phyloP scores from a whole-genome alignment of 2,113 vertebrate genomes.

The Butorides virescens region DNA sequence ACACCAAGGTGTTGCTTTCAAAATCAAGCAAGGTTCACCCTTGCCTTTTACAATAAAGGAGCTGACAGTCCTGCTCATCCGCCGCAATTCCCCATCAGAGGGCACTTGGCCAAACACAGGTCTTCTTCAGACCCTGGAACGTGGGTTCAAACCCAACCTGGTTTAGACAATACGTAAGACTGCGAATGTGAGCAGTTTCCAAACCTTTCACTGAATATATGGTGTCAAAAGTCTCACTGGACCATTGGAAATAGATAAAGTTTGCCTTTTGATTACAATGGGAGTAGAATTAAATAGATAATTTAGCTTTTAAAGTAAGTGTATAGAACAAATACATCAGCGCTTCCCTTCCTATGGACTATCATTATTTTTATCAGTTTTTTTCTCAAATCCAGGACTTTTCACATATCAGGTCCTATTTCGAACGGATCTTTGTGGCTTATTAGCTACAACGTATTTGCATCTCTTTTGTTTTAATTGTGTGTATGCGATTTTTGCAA shows the following conservation, averaged over 20 bases:
- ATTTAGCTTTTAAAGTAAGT: neutral
- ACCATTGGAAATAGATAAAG: neutral
- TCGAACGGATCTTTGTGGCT: neutral
- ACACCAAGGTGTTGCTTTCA: neutral
- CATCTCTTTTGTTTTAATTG: neutral
- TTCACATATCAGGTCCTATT: neutral
- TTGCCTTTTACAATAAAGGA: neutral
- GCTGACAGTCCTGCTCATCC: neutral
- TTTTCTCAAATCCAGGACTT: neutral
- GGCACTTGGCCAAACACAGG: neutral
- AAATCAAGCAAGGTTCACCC: neutral
- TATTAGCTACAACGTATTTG: neutral
- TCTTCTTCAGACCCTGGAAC: neutral
- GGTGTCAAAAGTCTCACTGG: neutral
- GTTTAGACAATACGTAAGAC: neutral
- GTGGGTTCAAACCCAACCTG: fast-evolving
- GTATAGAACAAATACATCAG: neutral
- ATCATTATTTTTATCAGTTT: neutral
- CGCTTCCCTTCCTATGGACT: neutral
- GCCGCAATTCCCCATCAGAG: neutral
- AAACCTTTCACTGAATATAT: neutral
- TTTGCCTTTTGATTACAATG: neutral
- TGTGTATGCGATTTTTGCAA: neutral
- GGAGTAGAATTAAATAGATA: neutral
- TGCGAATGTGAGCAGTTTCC: neutral